Conservation (phyloP, 2,888 invertebrate genomes). For the Allacma fusca region DNA sequence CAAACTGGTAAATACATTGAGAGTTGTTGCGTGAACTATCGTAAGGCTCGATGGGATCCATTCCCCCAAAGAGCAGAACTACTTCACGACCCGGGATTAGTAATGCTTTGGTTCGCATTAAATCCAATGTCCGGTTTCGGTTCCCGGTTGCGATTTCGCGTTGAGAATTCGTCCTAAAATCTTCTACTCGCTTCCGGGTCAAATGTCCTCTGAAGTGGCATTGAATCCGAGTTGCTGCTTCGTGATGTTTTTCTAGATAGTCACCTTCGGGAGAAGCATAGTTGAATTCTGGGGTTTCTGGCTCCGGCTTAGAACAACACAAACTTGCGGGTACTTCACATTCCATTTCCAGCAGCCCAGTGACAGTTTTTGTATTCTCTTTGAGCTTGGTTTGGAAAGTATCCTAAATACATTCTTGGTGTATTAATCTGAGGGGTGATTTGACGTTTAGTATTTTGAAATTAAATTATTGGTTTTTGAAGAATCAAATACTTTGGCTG, state of each 20-base stretch:
- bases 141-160: neutral
- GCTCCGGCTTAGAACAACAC: too few relatives aligned
- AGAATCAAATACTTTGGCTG: too few relatives aligned
- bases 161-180: too few relatives aligned
- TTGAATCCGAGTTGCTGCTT: constrained; percentile 44
- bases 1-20: constrained; percentile 69
- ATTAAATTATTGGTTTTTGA: too few relatives aligned
- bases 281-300: too few relatives aligned
- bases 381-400: too few relatives aligned
- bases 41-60: constrained; percentile 70
- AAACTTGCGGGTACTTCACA: too few relatives aligned
- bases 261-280: neutral
- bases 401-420: too few relatives aligned
- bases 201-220: constrained; percentile 37
- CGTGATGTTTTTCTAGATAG: neutral
- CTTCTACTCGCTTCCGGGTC: constrained; percentile 20
- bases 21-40: constrained; percentile 69
- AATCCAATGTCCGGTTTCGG: neutral
- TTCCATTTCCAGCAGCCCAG: too few relatives aligned
- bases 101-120: constrained; percentile 64
- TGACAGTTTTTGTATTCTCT: too few relatives aligned
- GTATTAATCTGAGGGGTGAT: too few relatives aligned
- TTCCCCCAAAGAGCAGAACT: constrained; percentile 75
- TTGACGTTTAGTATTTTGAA: too few relatives aligned
- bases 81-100: constrained; percentile 71